A percentile compares a stretch with the other conserved stretches of the same genome.
These are phyloP conservation scores for Allolobophora icterica DNA, from an alignment of 2,888 invertebrate genomes.

Conservation along the genomic window DNA sequence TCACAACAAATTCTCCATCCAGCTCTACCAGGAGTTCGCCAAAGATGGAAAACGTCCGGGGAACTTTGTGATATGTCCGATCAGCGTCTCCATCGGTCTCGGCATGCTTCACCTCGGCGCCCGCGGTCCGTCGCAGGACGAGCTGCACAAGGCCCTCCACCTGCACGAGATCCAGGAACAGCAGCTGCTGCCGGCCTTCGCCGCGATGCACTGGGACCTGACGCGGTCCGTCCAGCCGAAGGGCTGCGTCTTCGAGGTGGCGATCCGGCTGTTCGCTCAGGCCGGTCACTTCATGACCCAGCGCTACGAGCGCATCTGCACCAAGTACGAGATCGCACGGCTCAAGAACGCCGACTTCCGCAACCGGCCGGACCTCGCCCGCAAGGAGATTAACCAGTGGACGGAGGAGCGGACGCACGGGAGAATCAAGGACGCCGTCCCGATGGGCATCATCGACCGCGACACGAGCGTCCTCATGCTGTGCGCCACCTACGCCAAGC, in stretches of 20 bases:
- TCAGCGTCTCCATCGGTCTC: slow-evolving; percentile 49
- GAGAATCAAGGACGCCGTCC: slow-evolving; percentile 48
- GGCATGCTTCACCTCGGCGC: slow-evolving; percentile 49
- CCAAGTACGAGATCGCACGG: slow-evolving; percentile 46
- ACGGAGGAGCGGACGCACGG: slow-evolving; percentile 48
- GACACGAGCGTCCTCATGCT: slow-evolving; percentile 48
- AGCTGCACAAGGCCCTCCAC: slow-evolving; percentile 47
- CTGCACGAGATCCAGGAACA: slow-evolving; percentile 47
- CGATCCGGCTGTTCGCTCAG: slow-evolving; percentile 48
- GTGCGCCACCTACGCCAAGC: slow-evolving; percentile 47
- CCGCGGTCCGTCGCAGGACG: slow-evolving; percentile 45
- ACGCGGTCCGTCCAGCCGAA: slow-evolving; percentile 47
- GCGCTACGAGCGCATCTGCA: slow-evolving; percentile 47
- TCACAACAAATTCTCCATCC: slow-evolving; percentile 50
- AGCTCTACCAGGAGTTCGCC: slow-evolving; percentile 49
- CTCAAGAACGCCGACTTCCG: slow-evolving; percentile 47
- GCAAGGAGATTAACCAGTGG: slow-evolving; percentile 51
- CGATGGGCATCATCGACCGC: slow-evolving; percentile 48
- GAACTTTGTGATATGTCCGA: slow-evolving; percentile 47
- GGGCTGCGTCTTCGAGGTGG: slow-evolving; percentile 47
- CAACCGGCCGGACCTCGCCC: slow-evolving; percentile 47
- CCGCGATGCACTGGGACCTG: slow-evolving; percentile 51
- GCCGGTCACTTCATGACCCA: slow-evolving; percentile 42
- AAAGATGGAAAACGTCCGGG: slow-evolving; percentile 50
- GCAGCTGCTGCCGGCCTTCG: slow-evolving; percentile 50